A percentile compares a stretch with the other conserved stretches of the same genome.
phyloP scores from a whole-genome alignment of 2,888 invertebrate genomes.

The Candidula unifasciata region DNA sequence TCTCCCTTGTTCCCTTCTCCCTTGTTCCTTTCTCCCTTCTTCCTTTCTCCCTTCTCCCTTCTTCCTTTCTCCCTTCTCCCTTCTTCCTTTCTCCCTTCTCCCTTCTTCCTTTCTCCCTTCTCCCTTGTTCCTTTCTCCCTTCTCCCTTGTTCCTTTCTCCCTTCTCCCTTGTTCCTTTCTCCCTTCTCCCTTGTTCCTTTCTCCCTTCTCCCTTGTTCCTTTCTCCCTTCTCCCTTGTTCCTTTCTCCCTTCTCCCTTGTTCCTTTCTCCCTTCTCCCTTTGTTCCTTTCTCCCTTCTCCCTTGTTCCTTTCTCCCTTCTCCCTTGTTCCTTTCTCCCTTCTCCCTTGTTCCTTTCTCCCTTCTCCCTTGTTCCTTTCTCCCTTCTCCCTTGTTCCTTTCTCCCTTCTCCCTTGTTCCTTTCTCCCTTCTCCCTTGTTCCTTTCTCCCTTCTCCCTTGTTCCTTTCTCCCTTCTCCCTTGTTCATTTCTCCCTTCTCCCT shows the following conservation, averaged over 20 bases:
- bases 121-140: background rate
- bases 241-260: background rate
- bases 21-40: background rate
- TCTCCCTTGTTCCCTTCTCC: background rate
- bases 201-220: background rate
- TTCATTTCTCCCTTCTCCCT: slow-evolving; percentile 22
- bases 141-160: background rate
- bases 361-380: slow-evolving; percentile 3
- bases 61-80: background rate
- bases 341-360: background rate
- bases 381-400: background rate
- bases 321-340: slow-evolving; percentile 24
- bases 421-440: background rate
- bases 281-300: background rate
- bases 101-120: background rate
- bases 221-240: background rate
- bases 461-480: slow-evolving; percentile 10
- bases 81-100: background rate
- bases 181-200: background rate
- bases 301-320: slow-evolving; percentile 26
- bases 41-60: background rate
- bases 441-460: background rate
- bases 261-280: background rate
- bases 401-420: background rate
- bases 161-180: background rate